A percentile compares a stretch with the other conserved stretches of the same genome.
phyloP scores from a whole-genome alignment of 2,113 vertebrate species.

The Aegotheles bennettii region DNA sequence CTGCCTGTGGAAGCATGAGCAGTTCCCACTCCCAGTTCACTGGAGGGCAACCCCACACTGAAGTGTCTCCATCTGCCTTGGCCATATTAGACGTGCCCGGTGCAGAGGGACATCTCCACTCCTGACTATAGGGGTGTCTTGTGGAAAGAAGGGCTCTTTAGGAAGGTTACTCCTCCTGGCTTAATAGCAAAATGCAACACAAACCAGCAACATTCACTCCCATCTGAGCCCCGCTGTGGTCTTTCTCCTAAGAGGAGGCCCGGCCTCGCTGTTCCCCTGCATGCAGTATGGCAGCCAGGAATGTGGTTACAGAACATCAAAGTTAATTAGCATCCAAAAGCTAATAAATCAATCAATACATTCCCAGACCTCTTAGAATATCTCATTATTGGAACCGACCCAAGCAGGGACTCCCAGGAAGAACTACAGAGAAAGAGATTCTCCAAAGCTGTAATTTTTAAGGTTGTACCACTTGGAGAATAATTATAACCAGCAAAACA shows the following conservation, averaged over 20 bases:
- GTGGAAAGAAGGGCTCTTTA: background rate
- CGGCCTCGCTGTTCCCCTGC: background rate
- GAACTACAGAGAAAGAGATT: conserved; percentile 9
- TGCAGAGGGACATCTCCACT: background rate
- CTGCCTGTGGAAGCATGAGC: background rate
- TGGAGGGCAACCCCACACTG: background rate
- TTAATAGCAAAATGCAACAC: background rate
- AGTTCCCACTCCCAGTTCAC: background rate
- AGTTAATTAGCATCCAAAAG: conserved; percentile 1
- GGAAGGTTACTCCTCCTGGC: background rate
- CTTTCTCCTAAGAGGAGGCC: background rate
- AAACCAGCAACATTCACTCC: background rate
- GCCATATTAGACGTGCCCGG: background rate
- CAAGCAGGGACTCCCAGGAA: conserved; percentile 19
- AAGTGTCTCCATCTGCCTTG: background rate
- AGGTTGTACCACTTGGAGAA: conserved; percentile 1
- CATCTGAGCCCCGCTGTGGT: background rate
- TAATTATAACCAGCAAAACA: conserved; percentile 31
- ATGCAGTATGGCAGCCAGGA: background rate
- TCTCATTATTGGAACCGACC: conserved; percentile 31
- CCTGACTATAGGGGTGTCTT: background rate
- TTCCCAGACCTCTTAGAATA: conserved; percentile 7
- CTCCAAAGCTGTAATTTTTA: conserved; percentile 48
- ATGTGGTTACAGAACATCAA: background rate
- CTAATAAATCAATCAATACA: conserved; percentile 31